phyloP scores from a whole-genome alignment of 2,797 vertebrate species.

The Champsocephalus esox region DNA sequence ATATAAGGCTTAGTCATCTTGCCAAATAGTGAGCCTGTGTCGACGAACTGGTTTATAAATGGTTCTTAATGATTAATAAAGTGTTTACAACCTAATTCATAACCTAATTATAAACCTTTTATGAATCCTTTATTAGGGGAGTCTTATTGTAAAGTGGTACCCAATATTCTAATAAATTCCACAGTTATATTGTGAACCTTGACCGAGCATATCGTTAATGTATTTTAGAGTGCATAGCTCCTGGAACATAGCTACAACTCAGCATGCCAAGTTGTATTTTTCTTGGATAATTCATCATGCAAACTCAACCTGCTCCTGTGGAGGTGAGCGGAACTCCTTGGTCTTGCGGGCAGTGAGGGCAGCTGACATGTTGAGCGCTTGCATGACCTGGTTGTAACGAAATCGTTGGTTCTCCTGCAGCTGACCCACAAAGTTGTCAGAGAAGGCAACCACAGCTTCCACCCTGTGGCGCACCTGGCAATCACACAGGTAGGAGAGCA shows the following conservation, averaged over 20 bases:
- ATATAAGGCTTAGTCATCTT: too few relatives aligned
- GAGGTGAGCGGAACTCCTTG: constrained; percentile 94
- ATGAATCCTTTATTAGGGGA: too few relatives aligned
- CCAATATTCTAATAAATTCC: not conserved
- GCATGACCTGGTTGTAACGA: constrained; percentile 95
- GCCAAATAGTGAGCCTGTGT: too few relatives aligned
- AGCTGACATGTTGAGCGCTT: constrained; percentile 96
- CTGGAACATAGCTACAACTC: not conserved
- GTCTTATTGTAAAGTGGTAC: too few relatives aligned
- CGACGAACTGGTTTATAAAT: too few relatives aligned
- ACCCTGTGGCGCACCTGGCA: constrained; percentile 93
- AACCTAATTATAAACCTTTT: too few relatives aligned
- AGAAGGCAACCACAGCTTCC: constrained; percentile 93
- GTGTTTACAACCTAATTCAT: too few relatives aligned
- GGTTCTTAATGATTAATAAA: too few relatives aligned
- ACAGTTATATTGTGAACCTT: not conserved
- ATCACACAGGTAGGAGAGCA: constrained; percentile 94
- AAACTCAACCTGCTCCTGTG: constrained; percentile 91
- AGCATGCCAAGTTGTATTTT: not conserved
- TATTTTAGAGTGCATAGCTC: not conserved
- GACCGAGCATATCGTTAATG: not conserved
- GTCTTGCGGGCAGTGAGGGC: constrained; percentile 95
- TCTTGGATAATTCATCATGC: not conserved
- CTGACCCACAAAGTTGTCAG: constrained; percentile 89
- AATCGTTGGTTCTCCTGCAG: constrained; percentile 95